Evolutionary conservation across 2,888 invertebrate species (phyloP).

Genomic region (Rapana venosa): DNA sequence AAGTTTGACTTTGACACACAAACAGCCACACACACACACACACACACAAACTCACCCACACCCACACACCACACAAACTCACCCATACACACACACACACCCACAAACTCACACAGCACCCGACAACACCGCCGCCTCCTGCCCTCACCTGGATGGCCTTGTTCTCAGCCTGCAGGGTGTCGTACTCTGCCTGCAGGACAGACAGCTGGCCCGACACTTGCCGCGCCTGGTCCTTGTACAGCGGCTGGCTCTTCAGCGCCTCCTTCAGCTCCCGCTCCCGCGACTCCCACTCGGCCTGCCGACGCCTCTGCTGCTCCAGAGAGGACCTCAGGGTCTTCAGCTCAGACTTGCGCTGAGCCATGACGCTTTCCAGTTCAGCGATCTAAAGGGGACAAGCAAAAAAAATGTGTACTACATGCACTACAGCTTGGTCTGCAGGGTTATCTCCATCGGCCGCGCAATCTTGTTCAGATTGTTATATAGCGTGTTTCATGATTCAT

Average conservation of each 20-base stretch:
- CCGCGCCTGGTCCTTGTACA: not conserved
- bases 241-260: constrained; percentile 26
- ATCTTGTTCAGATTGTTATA: too few species aligned
- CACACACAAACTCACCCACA: too few species aligned
- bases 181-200: constrained; percentile 40
- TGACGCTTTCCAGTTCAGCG: constrained; percentile 43
- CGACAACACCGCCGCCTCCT: too few species aligned
- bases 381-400: not conserved
- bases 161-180: constrained; percentile 47
- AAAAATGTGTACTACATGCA: too few species aligned
- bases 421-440: too few species aligned
- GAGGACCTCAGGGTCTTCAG: not conserved
- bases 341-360: constrained; percentile 38
- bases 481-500: too few species aligned
- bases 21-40: too few species aligned
- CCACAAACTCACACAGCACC: too few species aligned
- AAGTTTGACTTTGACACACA: too few species aligned
- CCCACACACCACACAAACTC: too few species aligned
- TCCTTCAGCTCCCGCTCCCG: constrained; percentile 42
- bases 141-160: constrained; percentile 42
- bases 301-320: not conserved
- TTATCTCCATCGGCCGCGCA: too few species aligned
- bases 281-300: constrained; percentile 43
- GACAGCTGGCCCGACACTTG: not conserved
- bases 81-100: too few species aligned